Evolutionary conservation across 2,888 invertebrate genomes (phyloP).

Genomic region (Leptothorax acervorum): DNA sequence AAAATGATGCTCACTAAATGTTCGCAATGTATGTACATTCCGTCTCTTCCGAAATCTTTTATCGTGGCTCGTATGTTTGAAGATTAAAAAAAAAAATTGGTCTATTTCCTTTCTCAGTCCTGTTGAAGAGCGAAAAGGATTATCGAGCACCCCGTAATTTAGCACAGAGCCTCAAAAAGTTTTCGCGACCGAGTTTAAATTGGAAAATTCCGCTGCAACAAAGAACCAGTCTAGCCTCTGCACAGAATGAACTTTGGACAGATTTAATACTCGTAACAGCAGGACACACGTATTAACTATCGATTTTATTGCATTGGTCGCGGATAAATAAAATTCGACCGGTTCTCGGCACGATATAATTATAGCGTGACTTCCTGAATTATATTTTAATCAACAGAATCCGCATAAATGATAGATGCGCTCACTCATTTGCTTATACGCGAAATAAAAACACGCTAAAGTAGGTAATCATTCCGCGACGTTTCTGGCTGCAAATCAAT

Average conservation of each 20-base stretch:
- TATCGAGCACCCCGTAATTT: constrained; percentile 19
- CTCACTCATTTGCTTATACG: neutral
- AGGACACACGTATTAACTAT: constrained; percentile 5
- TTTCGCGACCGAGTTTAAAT: constrained; percentile 39
- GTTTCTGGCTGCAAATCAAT: neutral
- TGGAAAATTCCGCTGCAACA: constrained; percentile 34
- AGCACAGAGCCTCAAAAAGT: constrained; percentile 3
- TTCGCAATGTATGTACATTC: neutral
- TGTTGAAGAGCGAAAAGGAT: constrained; percentile 5
- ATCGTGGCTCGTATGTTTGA: neutral
- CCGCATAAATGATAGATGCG: constrained; percentile 11
- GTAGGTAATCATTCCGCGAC: neutral
- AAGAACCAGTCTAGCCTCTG: neutral
- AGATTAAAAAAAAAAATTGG: constrained; percentile 23
- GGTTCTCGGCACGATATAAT: neutral
- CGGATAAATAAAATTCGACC: constrained; percentile 15
- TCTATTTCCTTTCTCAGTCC: neutral
- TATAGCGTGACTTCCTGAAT: neutral
- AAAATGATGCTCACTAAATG: constrained; percentile 15
- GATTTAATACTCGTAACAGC: constrained; percentile 26
- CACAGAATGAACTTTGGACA: neutral
- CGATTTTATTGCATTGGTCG: constrained; percentile 31
- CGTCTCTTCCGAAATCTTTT: neutral
- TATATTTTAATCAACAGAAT: constrained; percentile 6
- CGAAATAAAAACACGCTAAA: constrained; percentile 13